These are phyloP conservation scores for Limnodromus scolopaceus DNA, from an alignment of 2,797 vertebrate species.

Conservation along the genomic window DNA sequence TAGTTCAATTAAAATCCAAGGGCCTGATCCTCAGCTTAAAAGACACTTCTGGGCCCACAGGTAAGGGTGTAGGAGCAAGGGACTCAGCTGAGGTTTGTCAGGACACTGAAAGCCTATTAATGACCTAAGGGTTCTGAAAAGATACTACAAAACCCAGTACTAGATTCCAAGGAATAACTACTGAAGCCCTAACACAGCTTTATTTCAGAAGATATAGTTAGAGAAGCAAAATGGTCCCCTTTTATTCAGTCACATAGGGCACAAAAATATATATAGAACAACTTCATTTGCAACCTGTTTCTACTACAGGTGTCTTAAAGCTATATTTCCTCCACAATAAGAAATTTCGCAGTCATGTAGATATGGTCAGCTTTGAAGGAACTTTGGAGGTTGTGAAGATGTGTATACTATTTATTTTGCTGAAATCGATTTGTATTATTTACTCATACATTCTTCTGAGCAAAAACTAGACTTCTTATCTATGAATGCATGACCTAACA, in stretches of 20 bases:
- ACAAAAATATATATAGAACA: not conserved
- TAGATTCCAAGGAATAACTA: not conserved
- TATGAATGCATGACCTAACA: not conserved
- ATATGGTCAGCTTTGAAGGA: not conserved
- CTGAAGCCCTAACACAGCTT: not conserved
- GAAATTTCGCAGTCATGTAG: not conserved
- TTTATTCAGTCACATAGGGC: not conserved
- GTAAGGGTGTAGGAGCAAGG: not conserved
- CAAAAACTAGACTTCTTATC: not conserved
- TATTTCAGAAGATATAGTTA: not conserved
- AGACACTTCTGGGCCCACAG: not conserved
- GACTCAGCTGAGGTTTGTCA: not conserved
- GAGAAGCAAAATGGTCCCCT: not conserved
- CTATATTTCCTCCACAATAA: not conserved
- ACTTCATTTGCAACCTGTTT: not conserved
- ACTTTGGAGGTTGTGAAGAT: not conserved
- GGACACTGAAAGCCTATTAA: not conserved
- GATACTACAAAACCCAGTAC: not conserved
- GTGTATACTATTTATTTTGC: not conserved
- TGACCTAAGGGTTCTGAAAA: not conserved
- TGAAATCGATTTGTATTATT: not conserved
- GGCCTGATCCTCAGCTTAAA: not conserved
- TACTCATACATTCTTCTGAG: not conserved
- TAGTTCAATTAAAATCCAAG: not conserved
- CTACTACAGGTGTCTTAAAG: not conserved